Evolutionary conservation across 2,113 vertebrate genomes (phyloP), one percentile per base, ranked within the genome.

Genomic region (Labeo rohita): DNA sequence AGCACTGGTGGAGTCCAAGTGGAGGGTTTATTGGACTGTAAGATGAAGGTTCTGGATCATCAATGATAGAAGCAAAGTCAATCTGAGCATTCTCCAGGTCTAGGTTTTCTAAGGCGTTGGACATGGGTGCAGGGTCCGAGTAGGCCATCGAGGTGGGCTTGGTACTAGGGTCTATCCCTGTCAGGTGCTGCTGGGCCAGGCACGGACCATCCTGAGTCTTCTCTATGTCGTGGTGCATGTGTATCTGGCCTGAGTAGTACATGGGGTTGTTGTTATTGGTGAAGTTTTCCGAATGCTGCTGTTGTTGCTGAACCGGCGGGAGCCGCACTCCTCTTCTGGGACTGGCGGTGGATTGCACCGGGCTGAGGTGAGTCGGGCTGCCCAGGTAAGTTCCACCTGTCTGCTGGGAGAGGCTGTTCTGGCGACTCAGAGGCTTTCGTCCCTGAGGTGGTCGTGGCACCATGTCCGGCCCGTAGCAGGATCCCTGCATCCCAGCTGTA

Each of bases 71-170:
- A 16, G 96, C 94, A 61, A 99, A 99, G 94, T 99, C 97, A 94
- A 99, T 97, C 90, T 98, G 98, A 75, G 97, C 97, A 47, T 97
- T 99, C 92, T 99, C 97, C 90, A 99, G 93, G 93, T 99, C 98
- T 90, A 99, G 92, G 34, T 97, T 97, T 91, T 99, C 98, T 93
- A 99, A 92, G 85, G 97, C 95, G 84, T 97, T 98, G 82, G 96
- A 95, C 3, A 96, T 93, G 76, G 95, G 96, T 50, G 95, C 95
- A 45, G 96, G 95, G 0, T 95, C 95, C 2, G 95, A 88, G 90
- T 95, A 97, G 49, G 91, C 94, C 77, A 92, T 93, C 1, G 95
- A 94, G 89, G 90, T 92, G 65, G 94, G 92, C 87, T 95, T 97
- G 87, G 90, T 92, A 23, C 78, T 87, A 49, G 90, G 43, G 76